phyloP scores from a whole-genome alignment of 2,113 vertebrate species.

The Struthio camelus region DNA sequence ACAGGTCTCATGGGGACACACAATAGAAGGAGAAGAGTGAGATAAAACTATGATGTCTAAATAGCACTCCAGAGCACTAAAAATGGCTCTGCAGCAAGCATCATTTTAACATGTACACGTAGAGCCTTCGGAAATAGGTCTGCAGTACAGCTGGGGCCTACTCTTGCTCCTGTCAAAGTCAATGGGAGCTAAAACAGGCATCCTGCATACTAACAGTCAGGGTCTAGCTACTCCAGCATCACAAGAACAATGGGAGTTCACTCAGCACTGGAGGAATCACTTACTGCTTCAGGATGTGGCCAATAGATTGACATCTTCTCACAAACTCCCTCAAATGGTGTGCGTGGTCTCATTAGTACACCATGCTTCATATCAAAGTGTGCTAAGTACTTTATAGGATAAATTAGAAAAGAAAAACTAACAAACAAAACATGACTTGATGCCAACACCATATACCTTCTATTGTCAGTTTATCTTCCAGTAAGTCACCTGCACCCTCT shows the following conservation, averaged over 20 bases:
- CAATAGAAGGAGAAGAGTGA: not conserved
- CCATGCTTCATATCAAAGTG: not conserved
- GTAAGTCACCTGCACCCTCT: not conserved
- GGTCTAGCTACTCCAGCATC: not conserved
- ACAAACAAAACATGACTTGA: not conserved
- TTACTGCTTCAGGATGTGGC: not conserved
- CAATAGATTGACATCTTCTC: not conserved
- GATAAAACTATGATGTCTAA: not conserved
- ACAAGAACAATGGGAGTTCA: not conserved
- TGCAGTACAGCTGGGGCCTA: not conserved
- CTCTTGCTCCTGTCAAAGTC: not conserved
- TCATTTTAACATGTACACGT: not conserved
- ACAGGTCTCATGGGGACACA: not conserved
- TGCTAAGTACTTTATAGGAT: not conserved
- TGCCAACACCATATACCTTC: not conserved
- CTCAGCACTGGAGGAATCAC: not conserved
- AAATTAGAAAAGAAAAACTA: not conserved
- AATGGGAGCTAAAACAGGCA: not conserved
- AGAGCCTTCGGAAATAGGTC: not conserved
- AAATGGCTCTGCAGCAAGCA: not conserved
- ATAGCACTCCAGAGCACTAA: not conserved
- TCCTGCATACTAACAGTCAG: not conserved
- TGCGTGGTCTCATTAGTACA: not conserved
- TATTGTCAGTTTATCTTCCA: not conserved
- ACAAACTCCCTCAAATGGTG: not conserved